A percentile compares a stretch with the other conserved stretches of the same genome.
These are phyloP conservation scores for Hydrolagus affinis DNA, from an alignment of 2,113 vertebrate species.

Conservation along the genomic window DNA sequence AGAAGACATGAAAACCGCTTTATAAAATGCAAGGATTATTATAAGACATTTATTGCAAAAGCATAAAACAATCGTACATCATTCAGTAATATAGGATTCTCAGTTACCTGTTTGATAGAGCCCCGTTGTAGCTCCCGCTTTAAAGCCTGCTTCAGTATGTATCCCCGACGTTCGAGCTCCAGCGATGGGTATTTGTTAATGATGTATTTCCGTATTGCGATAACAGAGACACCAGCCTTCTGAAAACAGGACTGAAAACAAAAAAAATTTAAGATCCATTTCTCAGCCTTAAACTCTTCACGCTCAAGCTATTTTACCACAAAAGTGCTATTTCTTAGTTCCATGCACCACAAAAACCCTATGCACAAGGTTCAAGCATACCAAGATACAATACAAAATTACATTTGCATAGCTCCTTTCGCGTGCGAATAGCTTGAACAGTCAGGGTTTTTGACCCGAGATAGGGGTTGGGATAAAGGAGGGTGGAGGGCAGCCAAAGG, in stretches of 20 bases:
- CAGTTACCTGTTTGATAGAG: slow-evolving; percentile 77
- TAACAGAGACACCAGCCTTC: slow-evolving; percentile 73
- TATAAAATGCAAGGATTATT: no score
- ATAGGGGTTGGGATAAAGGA: no score
- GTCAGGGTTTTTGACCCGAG: no score
- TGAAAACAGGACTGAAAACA: slow-evolving; percentile 73
- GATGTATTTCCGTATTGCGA: slow-evolving; percentile 85
- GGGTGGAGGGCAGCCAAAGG: no score
- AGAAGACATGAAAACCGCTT: no score
- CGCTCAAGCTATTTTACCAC: no score
- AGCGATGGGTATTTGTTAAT: slow-evolving; percentile 82
- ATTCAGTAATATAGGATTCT: background rate
- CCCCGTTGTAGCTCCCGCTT: slow-evolving; percentile 88
- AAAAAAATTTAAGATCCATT: background rate
- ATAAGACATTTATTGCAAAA: no score
- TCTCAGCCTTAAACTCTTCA: no score
- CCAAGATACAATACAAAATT: no score
- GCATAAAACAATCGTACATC: background rate
- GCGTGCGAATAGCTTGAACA: no score
- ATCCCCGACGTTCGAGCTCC: slow-evolving; percentile 83
- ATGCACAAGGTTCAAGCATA: no score
- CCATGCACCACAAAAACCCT: background rate
- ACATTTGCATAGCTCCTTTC: no score
- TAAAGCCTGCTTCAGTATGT: slow-evolving; percentile 83
- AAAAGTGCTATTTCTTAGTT: slow-evolving; percentile 13